Evolutionary conservation across 2,888 invertebrate genomes (phyloP), one percentile per base, ranked within the genome.

Genomic region (Ectemnius cavifrons): DNA sequence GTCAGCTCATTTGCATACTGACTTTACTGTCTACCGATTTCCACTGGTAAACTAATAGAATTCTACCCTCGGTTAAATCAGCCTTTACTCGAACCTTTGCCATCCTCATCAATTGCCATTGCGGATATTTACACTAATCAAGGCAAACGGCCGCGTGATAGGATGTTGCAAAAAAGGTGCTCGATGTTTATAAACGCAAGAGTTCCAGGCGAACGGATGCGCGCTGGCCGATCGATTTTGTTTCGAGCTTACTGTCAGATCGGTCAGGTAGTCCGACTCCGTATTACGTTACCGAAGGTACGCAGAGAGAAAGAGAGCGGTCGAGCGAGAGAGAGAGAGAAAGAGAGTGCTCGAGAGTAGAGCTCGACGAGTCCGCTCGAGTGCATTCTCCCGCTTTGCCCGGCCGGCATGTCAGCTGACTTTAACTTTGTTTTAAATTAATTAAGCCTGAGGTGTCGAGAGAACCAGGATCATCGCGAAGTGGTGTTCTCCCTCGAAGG

Each of bases 371-470:
- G 75, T 76, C 72, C 84, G 82, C 75, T 81, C 79, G 79, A 84
- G 82, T 76, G 79, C 78, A 66, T 79, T 77, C 77, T 71, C 78
- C 71, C 83, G 80, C 75, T 71, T 73, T 77, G 75, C 66, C 1
- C 75, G 82, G 76, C 78, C 75, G 76, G 78, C 37, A 78, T 82
- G 85, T 84, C 84, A 74, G 79, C 85, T 79, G 82, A 84, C 84
- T 84, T 84, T 84, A 84, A 84, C 81, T 85, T 85, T 84, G 68
- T 84, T 84, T 81, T 65, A 79, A 84, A 84, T 85, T 84, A 84
- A 84, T 84, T 77, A 85, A 85, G 78, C 75, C 78, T 78, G 83
- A 83, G 75, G 76, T 73, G 76, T 82, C 76, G 75, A 49, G 69
- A 60, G 58, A 59, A 67, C 56, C 63, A 46, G 3, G 37, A 13